Percentiles rank a stretch among this genome's conserved stretches.
Evolutionary conservation across 1,140 invertebrate genomes (phyloP).

Genomic region (Hyphantria cunea): DNA sequence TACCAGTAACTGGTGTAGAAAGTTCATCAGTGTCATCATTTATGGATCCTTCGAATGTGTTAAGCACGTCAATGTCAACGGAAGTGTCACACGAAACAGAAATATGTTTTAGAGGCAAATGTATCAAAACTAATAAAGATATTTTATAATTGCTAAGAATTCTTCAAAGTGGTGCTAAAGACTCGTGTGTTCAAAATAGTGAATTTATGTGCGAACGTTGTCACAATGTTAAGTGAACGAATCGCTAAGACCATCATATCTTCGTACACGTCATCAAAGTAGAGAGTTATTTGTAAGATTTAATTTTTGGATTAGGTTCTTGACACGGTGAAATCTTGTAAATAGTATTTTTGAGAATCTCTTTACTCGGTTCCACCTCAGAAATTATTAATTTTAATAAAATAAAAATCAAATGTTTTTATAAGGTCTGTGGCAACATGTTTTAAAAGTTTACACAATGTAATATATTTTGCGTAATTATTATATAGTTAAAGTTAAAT

Average conservation of each 20-base stretch:
- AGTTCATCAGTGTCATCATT: constrained; percentile 68
- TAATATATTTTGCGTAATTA: constrained; percentile 24
- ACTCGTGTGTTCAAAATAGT: constrained; percentile 62
- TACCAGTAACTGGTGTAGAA: constrained; percentile 50
- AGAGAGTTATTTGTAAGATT: constrained; percentile 32
- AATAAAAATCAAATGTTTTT: constrained; percentile 32
- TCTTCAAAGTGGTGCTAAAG: constrained; percentile 53
- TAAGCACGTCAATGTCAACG: constrained; percentile 89
- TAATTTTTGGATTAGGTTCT: constrained; percentile 30
- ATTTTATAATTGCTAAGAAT: constrained; percentile 51
- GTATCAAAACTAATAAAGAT: constrained; percentile 86
- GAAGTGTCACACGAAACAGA: constrained; percentile 93
- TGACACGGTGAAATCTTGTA: constrained; percentile 64
- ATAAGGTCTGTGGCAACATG: constrained; percentile 57
- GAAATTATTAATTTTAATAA: constrained; percentile 36
- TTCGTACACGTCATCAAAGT: background rate
- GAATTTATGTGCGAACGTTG: constrained; percentile 38
- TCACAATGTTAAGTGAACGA: constrained; percentile 14
- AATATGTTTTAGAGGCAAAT: constrained; percentile 92
- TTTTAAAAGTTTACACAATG: constrained; percentile 30
- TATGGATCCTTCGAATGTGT: constrained; percentile 82
- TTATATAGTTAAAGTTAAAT: constrained; percentile 3
- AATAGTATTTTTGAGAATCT: constrained; percentile 50
- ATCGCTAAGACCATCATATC: constrained; percentile 15
- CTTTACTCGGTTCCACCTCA: constrained; percentile 70